Evolutionary conservation across 2,113 vertebrate species (phyloP), one percentile per base, ranked within the genome.

Genomic region (Cygnus buccinator): DNA sequence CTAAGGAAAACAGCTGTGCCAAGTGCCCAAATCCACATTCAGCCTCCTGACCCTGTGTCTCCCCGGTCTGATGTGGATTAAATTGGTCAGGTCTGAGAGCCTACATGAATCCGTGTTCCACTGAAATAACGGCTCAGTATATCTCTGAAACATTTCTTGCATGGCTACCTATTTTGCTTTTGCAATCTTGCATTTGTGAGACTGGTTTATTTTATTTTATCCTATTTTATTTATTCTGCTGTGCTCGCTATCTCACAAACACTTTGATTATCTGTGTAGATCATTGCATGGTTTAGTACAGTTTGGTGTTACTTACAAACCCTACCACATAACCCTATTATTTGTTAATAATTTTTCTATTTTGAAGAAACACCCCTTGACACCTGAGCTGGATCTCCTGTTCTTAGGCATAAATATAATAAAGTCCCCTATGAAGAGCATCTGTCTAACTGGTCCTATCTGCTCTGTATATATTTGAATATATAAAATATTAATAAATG

Each of bases 1-100:
- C 96, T 93, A 84, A 95, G 95, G 96, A 94, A 87, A 96, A 91
- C 92, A 97, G 95, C 96, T 96, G 95, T 94, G 91, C 94, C 84
- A 55, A 92, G 81, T 41, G 96, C 89, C 93, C 93, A 91, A 41
- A 61, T 52, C 59, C 87, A 85, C 62, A 20, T 33, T 28, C 94
- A 71, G 71, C 95, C 95, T 93, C 70, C 74, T 20, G 95, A 96
- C 89, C 96, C 92, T 2, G 8, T 2, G 16, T 91, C 86, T 73
- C 41, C 72, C 70, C 67, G 74, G 12, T 76, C 77, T 95, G 95
- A 96, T 37, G 74, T 58, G 92, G 89, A 96, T 95, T 93, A 85
- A 87, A 95, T 33, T 80, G 91, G 92, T 82, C 95, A 87, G 89
- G 9, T 29, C 92, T 55, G 80, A 76, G 76, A 68, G 76, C 68